Conservation (phyloP, 2,113 vertebrate genomes). For the Percina caprodes region DNA sequence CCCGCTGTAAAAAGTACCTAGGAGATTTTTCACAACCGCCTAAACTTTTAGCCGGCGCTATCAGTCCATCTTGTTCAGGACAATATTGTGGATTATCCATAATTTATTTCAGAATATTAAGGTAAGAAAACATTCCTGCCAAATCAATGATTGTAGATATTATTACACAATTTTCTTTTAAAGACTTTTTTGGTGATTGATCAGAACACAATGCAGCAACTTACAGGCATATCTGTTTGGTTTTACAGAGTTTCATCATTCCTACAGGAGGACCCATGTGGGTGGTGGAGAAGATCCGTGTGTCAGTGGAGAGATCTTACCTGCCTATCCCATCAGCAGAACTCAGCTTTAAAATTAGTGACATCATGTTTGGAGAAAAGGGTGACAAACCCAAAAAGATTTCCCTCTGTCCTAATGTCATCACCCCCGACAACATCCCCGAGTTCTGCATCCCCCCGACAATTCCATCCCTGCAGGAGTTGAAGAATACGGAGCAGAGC, state of each 20-base stretch:
- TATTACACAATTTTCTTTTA: neutral
- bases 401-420: slow-evolving; percentile 83
- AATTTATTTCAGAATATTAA: slow-evolving; percentile 35
- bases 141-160: neutral
- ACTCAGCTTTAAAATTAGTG: slow-evolving; percentile 78
- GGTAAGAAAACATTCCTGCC: slow-evolving; percentile 60
- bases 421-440: slow-evolving; percentile 86
- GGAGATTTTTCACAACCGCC: slow-evolving; percentile 13
- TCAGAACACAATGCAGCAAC: neutral
- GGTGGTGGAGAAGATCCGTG: slow-evolving; percentile 82
- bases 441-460: slow-evolving; percentile 87
- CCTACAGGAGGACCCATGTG: slow-evolving; percentile 74
- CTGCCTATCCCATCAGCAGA: slow-evolving; percentile 76
- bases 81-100: slow-evolving; percentile 47
- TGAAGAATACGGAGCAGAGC: slow-evolving; percentile 65
- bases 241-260: slow-evolving; percentile 52
- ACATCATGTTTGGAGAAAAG: slow-evolving; percentile 85
- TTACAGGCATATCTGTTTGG: neutral
- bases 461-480: slow-evolving; percentile 74
- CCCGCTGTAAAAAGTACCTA: slow-evolving; percentile 44
- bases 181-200: neutral
- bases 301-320: slow-evolving; percentile 81
- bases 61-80: slow-evolving; percentile 14
- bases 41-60: slow-evolving; percentile 14
- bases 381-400: slow-evolving; percentile 74